Conservation (phyloP, 2,797 vertebrate genomes). For the Coregonus ussuriensis region DNA sequence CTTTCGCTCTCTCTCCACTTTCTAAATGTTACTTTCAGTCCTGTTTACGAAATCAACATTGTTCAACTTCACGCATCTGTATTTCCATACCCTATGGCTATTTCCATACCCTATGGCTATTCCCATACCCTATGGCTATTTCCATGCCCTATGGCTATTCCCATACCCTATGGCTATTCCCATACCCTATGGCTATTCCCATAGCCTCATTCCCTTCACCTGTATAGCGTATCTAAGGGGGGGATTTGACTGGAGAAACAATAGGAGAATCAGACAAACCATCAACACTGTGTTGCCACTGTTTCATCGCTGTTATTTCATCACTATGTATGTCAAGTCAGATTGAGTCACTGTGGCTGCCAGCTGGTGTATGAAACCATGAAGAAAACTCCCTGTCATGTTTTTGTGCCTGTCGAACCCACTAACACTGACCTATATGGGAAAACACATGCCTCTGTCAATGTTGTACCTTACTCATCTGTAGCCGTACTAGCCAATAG, state of each 20-base stretch:
- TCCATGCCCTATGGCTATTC: too few species aligned
- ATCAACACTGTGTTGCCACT: not conserved
- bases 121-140: too few species aligned
- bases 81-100: not conserved
- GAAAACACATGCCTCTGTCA: constrained; percentile 44
- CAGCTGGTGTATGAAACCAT: not conserved
- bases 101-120: too few species aligned
- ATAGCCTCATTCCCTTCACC: too few species aligned
- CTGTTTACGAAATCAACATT: not conserved
- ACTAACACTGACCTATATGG: constrained; percentile 41
- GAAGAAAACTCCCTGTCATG: constrained; percentile 49
- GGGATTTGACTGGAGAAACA: not conserved
- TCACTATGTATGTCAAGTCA: not conserved
- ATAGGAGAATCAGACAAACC: not conserved
- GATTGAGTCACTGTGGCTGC: not conserved
- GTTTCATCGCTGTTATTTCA: not conserved
- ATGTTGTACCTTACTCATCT: constrained; percentile 15
- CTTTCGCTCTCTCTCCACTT: constrained; percentile 11
- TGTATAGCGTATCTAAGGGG: too few species aligned
- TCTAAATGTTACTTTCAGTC: not conserved
- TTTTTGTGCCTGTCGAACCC: constrained; percentile 15
- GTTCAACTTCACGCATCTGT: not conserved
- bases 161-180: too few species aligned
- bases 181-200: too few species aligned
- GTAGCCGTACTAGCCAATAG: not conserved